Evolutionary conservation across 1,140 invertebrate genomes (phyloP).

Genomic region (Papilio aristodemus): DNA sequence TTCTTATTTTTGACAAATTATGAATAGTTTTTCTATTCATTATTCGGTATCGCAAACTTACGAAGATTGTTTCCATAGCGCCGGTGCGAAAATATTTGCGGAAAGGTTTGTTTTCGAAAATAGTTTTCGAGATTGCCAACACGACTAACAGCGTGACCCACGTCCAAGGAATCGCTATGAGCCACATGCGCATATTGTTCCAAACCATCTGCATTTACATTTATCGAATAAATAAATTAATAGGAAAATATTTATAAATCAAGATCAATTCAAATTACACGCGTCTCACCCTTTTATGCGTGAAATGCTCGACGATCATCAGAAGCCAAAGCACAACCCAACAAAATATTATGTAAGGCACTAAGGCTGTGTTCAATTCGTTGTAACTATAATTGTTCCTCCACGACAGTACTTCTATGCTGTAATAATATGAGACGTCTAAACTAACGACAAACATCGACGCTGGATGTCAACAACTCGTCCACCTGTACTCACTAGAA

Average conservation of each 20-base stretch:
- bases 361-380: slow-evolving; percentile 53
- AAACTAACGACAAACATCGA: background rate
- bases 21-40: too few relatives aligned
- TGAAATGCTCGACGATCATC: slow-evolving; percentile 51
- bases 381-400: slow-evolving; percentile 47
- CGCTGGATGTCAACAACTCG: background rate
- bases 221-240: background rate
- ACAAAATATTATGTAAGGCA: slow-evolving; percentile 45
- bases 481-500: slow-evolving; percentile 62
- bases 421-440: slow-evolving; percentile 38
- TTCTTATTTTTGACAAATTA: too few relatives aligned
- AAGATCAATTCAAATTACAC: too few relatives aligned
- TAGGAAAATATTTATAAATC: slow-evolving; percentile 19
- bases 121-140: slow-evolving; percentile 42
- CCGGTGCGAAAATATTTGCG: slow-evolving; percentile 53
- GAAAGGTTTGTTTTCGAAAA: slow-evolving; percentile 41
- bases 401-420: slow-evolving; percentile 61
- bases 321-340: slow-evolving; percentile 59
- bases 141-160: slow-evolving; percentile 51
- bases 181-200: slow-evolving; percentile 60
- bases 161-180: slow-evolving; percentile 57
- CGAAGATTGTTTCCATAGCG: slow-evolving; percentile 54
- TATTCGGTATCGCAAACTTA: too few relatives aligned
- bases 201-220: slow-evolving; percentile 58
- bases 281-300: slow-evolving; percentile 53